A percentile compares a stretch with the other conserved stretches of the same genome.
Evolutionary conservation across 2,797 vertebrate species (phyloP).

Genomic region (Myotis planiceps): DNA sequence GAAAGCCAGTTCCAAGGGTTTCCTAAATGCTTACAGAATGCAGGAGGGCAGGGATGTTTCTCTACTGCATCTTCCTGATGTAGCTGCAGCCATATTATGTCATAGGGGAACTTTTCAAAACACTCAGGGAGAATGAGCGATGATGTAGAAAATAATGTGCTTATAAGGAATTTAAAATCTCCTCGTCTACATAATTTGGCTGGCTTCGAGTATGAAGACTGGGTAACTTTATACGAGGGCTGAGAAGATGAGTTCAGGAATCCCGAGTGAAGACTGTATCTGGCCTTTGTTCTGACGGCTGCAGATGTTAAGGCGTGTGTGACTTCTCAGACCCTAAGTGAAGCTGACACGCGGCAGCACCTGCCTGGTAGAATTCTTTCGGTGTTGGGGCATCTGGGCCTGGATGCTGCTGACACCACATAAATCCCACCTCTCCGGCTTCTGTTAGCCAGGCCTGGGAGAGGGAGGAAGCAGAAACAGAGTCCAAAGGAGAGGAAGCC

Average conservation of each 20-base stretch:
- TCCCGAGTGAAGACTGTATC: not conserved
- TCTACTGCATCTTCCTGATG: not conserved
- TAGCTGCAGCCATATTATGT: not conserved
- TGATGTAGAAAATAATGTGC: slow-evolving; percentile 24
- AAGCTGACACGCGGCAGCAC: slow-evolving; percentile 16
- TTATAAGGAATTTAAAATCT: not conserved
- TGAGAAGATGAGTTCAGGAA: slow-evolving; percentile 22
- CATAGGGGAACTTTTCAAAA: not conserved
- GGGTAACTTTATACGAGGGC: not conserved
- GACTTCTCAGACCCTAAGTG: slow-evolving; percentile 23
- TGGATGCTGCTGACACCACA: slow-evolving; percentile 48
- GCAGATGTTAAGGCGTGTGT: slow-evolving; percentile 48
- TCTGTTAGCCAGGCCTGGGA: slow-evolving; percentile 39
- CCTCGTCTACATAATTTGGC: not conserved
- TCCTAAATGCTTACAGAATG: not conserved
- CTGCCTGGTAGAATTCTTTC: slow-evolving; percentile 46
- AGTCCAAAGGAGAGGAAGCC: not conserved
- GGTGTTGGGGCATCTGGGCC: slow-evolving; percentile 24
- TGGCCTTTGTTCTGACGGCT: not conserved
- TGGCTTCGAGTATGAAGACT: not conserved
- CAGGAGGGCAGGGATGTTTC: not conserved
- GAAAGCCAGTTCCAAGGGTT: not conserved
- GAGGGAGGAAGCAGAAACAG: not conserved
- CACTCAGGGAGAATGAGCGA: not conserved
- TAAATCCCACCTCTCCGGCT: slow-evolving; percentile 46